Evolutionary conservation across 2,888 invertebrate species (phyloP), one percentile per base, ranked within the genome.

Genomic region (Parnassius mnemosyne): DNA sequence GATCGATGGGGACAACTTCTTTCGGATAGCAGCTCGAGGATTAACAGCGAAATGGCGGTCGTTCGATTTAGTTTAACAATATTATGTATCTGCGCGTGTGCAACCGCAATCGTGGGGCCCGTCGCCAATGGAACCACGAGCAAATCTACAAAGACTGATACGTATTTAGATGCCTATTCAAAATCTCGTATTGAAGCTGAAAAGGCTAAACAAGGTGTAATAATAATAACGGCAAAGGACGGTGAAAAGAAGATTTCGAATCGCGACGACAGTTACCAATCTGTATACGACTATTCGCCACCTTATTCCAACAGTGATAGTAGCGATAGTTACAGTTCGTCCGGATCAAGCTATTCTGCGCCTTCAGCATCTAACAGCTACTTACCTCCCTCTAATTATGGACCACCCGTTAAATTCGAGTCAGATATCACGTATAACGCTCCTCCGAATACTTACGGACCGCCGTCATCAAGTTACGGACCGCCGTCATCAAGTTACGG

Each of bases 161-260:
- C 94, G 3, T 95, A 95, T 72, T 79, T 95, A 69, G 93, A 94
- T 51, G 95, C 95, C 2, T 93, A 94, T 70, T 92, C 92, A 9
- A 93, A 94, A 70, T 93, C 94, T 20, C 79, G 74, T 77, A 88
- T 79, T 74, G 90, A 80, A 81, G 92, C 83, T 69, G 92, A 83
- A 77, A 89, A 84, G 73, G 85, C 87, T 61, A 87, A 85, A 68
- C 84, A 87, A 77, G 87, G 83, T 66, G 91, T 84, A 57, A 79
- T 85, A 66, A 92, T 87, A 73, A 79, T 86, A 75, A 92, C 87
- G 42, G 89, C 85, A 20, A 89, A 89, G 68, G 89, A 89, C 65
- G 89, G 87, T n/a, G 90, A 87, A 69, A 90, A 87, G 70, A 87
- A 87, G 72, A 86, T 90, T 63, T 68, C 85, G n/a, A 89, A 89